These are phyloP conservation scores for Alexandromys oeconomus DNA, from an alignment of 2,797 vertebrate genomes.

Conservation along the genomic window DNA sequence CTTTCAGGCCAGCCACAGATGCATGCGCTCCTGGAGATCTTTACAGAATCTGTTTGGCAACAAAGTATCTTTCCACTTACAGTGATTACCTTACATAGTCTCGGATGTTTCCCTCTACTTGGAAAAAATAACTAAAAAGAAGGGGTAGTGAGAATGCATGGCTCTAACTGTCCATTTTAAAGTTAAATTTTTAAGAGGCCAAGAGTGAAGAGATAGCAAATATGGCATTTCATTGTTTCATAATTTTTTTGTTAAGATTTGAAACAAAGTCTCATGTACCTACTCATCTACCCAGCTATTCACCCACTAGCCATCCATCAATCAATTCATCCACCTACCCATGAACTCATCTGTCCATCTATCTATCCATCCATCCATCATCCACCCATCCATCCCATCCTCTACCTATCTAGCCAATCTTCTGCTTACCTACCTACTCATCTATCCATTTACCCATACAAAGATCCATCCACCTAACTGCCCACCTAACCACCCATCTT, in stretches of 20 bases:
- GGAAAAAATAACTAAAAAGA: neutral
- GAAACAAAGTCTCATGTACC: neutral
- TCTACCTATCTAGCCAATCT: neutral
- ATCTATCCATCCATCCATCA: neutral
- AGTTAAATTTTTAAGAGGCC: neutral
- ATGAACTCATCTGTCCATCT: neutral
- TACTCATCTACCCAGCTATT: neutral
- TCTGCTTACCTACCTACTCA: neutral
- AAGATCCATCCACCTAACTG: neutral
- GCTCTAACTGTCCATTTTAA: neutral
- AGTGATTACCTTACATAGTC: neutral
- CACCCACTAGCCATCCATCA: neutral
- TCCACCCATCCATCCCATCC: neutral
- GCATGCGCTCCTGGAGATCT: neutral
- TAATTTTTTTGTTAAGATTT: neutral
- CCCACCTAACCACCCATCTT: neutral
- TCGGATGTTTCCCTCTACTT: neutral
- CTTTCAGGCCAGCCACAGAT: neutral
- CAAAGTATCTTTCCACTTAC: neutral
- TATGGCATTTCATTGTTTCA: neutral
- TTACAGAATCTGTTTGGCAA: neutral
- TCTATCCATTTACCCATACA: neutral
- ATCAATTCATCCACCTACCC: accelerated
- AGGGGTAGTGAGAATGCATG: neutral
- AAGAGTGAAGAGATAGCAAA: conserved; percentile 6